Percentiles rank a stretch among this genome's conserved stretches.
These are phyloP conservation scores for Oostethus manadensis DNA, from an alignment of 2,113 vertebrate species.

Conservation along the genomic window DNA sequence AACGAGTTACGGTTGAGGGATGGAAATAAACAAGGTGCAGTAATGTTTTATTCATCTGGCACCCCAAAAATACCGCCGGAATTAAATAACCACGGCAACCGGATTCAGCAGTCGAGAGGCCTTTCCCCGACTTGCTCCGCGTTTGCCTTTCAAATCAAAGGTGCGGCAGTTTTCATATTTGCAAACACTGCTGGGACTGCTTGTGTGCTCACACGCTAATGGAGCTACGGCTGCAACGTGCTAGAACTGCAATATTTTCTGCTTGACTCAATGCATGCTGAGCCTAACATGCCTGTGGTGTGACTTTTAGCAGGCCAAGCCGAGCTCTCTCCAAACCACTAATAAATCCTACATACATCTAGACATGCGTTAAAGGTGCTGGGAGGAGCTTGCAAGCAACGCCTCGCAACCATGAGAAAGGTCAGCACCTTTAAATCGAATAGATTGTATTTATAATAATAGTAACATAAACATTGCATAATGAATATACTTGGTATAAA, in stretches of 20 bases:
- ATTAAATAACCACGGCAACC: conserved; percentile 48
- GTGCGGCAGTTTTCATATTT: conserved; percentile 24
- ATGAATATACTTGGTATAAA: no score
- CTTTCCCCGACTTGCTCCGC: not conserved
- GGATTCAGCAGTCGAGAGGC: conserved; percentile 9
- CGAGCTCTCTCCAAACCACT: conserved; percentile 43
- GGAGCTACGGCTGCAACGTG: conserved; percentile 9
- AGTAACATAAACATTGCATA: no score
- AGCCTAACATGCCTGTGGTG: conserved; percentile 44
- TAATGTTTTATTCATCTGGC: conserved; percentile 67
- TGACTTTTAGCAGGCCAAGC: conserved; percentile 50
- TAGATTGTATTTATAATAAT: no score
- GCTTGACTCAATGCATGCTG: conserved; percentile 23
- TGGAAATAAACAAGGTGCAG: conserved; percentile 63
- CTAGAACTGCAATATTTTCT: conserved; percentile 22
- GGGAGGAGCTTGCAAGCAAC: no score
- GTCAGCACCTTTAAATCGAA: no score
- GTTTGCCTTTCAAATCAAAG: conserved; percentile 35
- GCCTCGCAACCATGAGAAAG: no score
- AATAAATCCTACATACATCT: conserved; percentile 50
- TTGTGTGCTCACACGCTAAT: conserved; percentile 15
- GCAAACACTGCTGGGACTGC: conserved; percentile 21
- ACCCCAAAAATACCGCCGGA: conserved; percentile 51
- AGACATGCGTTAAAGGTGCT: conserved; percentile 12
- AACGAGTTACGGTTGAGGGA: conserved; percentile 59